Evolutionary conservation across 2,888 invertebrate genomes (phyloP).

Genomic region (Beris morrisii): DNA sequence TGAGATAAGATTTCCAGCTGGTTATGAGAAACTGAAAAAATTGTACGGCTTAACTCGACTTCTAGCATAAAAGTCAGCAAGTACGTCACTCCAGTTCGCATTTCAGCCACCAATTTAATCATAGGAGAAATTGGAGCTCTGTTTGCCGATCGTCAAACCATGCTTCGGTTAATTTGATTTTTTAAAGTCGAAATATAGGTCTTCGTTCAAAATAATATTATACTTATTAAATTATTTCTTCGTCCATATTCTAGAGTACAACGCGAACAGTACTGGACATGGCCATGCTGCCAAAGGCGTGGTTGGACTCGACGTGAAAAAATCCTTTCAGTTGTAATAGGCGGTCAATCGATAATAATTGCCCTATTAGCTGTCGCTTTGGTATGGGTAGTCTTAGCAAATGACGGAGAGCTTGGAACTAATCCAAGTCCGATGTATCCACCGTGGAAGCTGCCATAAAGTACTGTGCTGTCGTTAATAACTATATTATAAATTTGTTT

Average conservation of each 20-base stretch:
- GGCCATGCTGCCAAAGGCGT: conserved; percentile 15
- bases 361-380: conserved; percentile 1
- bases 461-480: not conserved
- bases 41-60: too few species aligned
- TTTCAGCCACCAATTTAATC: too few species aligned
- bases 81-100: too few species aligned
- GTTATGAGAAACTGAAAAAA: too few species aligned
- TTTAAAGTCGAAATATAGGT: too few species aligned
- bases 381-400: not conserved
- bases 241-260: conserved; percentile 14
- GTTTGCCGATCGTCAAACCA: too few species aligned
- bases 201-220: too few species aligned
- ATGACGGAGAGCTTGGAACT: not conserved
- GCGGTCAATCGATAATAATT: conserved; percentile 14
- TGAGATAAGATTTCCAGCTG: too few species aligned
- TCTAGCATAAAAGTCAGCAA: too few species aligned
- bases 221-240: too few species aligned
- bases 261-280: conserved; percentile 28
- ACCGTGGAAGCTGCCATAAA: conserved; percentile 17
- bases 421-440: not conserved
- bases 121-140: too few species aligned
- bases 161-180: too few species aligned
- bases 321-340: conserved; percentile 13
- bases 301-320: conserved; percentile 28
- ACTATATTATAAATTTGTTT: not conserved